These are phyloP conservation scores for Pristionchus maxplancki DNA, from an alignment of 2,888 invertebrate species.

Conservation along the genomic window DNA sequence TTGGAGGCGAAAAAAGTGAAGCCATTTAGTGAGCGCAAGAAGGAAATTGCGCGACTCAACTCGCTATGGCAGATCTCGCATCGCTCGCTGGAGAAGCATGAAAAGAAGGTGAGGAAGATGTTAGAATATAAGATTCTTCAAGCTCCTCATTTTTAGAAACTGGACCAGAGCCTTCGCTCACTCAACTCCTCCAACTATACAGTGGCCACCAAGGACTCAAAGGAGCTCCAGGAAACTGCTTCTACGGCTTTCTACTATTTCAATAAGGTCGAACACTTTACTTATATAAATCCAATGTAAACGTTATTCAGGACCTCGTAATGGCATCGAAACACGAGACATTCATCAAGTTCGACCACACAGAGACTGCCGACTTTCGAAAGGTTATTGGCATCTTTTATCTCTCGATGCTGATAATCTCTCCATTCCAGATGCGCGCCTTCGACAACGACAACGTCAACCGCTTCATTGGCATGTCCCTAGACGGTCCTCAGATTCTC, in stretches of 20 bases:
- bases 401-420: not conserved
- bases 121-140: not conserved
- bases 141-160: not conserved
- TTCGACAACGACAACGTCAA: slow-evolving; percentile 50
- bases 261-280: slow-evolving; percentile 7
- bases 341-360: slow-evolving; percentile 25
- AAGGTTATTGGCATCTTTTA: not conserved
- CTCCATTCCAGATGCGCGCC: slow-evolving; percentile 24
- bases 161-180: slow-evolving; percentile 38
- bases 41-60: slow-evolving; percentile 48
- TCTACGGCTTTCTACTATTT: slow-evolving; percentile 27
- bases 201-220: not conserved
- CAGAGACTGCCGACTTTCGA: slow-evolving; percentile 28
- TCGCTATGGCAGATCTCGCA: slow-evolving; percentile 45
- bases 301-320: slow-evolving; percentile 13
- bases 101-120: not conserved
- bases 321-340: slow-evolving; percentile 47
- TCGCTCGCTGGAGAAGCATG: slow-evolving; percentile 26
- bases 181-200: slow-evolving; percentile 23
- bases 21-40: slow-evolving; percentile 43
- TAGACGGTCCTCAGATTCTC: slow-evolving; percentile 49
- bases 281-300: not conserved
- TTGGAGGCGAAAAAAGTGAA: not conserved
- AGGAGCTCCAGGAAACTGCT: slow-evolving; percentile 35
- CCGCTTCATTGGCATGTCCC: slow-evolving; percentile 39